Base-by-base conservation (phyloP, 2,888 invertebrate species). In the Deilephila porcellus region DNA sequence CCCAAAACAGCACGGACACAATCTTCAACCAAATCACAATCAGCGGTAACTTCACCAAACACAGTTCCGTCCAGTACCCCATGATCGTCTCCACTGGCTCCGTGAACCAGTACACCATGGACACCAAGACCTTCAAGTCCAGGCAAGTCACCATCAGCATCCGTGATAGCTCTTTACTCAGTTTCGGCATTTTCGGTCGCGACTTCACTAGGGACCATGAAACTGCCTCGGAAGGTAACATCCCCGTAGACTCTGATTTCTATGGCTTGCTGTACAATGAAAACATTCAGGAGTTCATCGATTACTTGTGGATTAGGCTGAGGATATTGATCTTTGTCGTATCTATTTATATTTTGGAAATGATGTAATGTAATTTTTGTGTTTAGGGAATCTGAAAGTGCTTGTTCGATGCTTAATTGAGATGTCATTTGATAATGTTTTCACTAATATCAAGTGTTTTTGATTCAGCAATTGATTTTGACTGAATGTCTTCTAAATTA, bases 261-360 rank as follows among this genome's bases (percentile, higher is more conserved):
- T 85, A 56, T 6, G 5, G n/a, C 19, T n/a, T 56, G n/a, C n/a
- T 91, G 62, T 89, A 86, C 8, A 88, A 82, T 72, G 92, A 93
- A 37, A 88, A 91, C 73, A 80, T 91, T 0, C 81, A 85, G 73
- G 91, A 91, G 52, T 87, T 92, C 71, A 90, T 93, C 32, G 93
- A 93, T 85, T 93, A 93, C 73, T 70, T 94, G 8, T 94, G 93
- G 94, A 93, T 94, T 52, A 86, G 90, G 73, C 70, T 94, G 53
- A 86, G 93, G 73, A 81, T 94, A 75, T 72, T 92, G 4, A 78
- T 93, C 25, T 84, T 94, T 29, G 81, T 94, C 71, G 90, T 92
- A 1, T 93, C 93, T 11, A 91, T 94, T 72, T 94, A 94, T 75
- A 82, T 94, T 78, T 85, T 94, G 78, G 94, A 94, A 83, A 94